A percentile compares a stretch with the other conserved stretches of the same genome.
Evolutionary conservation across 2,888 invertebrate species (phyloP).

Genomic region (Pimpla rufipes): DNA sequence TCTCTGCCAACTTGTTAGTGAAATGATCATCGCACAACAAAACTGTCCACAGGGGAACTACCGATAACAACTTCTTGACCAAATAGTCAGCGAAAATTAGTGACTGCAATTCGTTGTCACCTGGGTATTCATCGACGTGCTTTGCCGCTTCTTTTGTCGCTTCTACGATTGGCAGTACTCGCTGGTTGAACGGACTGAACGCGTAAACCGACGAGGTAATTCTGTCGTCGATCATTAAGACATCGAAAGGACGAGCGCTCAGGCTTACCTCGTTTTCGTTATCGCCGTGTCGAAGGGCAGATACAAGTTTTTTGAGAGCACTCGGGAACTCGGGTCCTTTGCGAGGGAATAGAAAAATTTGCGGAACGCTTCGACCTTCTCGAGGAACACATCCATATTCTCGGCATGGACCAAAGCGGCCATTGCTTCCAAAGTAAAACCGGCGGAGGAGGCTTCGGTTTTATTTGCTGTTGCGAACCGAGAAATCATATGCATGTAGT

Average conservation of each 20-base stretch:
- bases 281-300: background rate
- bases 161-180: conserved; percentile 16
- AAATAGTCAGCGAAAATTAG: conserved; percentile 37
- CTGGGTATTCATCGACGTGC: conserved; percentile 5
- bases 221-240: background rate
- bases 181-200: conserved; percentile 36
- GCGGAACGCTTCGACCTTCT: background rate
- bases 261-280: background rate
- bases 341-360: background rate
- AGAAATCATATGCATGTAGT: conserved; percentile 52
- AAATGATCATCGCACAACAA: conserved; percentile 24
- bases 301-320: conserved; percentile 28
- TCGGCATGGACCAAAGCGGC: conserved; percentile 41
- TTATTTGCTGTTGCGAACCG: background rate
- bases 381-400: background rate
- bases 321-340: conserved; percentile 36
- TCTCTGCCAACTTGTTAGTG: conserved; percentile 34
- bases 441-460: too few relatives aligned
- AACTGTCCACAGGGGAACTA: conserved; percentile 30
- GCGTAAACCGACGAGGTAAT: conserved; percentile 8
- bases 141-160: conserved; percentile 18
- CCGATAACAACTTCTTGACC: conserved; percentile 19
- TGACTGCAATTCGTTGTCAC: conserved; percentile 13
- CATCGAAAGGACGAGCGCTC: background rate
- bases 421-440: conserved; percentile 31